A percentile compares a stretch with the other conserved stretches of the same genome.
phyloP scores from a whole-genome alignment of 2,888 invertebrate species.

The Euphydryas editha region DNA sequence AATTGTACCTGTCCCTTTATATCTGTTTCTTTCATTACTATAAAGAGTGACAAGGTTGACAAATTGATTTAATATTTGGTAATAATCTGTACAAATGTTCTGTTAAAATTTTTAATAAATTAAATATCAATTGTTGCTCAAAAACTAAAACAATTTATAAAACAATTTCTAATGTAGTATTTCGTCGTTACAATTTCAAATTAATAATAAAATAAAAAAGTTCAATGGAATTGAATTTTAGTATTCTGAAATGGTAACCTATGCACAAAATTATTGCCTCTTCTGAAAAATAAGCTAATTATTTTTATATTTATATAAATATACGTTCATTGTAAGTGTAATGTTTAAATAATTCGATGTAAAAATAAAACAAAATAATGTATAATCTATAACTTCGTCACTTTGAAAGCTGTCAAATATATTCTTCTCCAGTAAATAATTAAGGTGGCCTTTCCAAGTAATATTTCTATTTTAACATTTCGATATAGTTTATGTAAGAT shows the following conservation, averaged over 20 bases:
- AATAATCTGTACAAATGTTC: conserved; percentile 22
- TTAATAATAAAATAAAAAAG: conserved; percentile 3
- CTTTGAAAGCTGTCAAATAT: conserved; percentile 9
- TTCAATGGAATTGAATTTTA: background rate
- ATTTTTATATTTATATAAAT: conserved; percentile 33
- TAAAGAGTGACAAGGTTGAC: conserved; percentile 22
- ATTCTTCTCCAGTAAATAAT: conserved; percentile 12
- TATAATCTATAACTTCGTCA: conserved; percentile 15
- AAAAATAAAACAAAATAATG: background rate
- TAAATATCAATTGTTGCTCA: conserved; percentile 34
- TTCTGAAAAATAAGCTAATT: conserved; percentile 17
- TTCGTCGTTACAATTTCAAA: background rate
- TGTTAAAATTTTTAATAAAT: background rate
- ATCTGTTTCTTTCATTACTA: conserved; percentile 15
- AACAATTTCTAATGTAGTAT: conserved; percentile 15
- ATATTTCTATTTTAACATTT: conserved; percentile 74
- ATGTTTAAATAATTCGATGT: conserved; percentile 19
- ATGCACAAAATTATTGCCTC: conserved; percentile 1
- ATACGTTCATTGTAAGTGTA: conserved; percentile 14
- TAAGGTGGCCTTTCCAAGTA: conserved; percentile 81
- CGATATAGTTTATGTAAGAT: conserved; percentile 78
- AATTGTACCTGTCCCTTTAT: conserved; percentile 23
- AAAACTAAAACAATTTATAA: conserved; percentile 13
- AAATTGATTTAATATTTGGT: background rate
- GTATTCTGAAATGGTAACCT: conserved; percentile 1